These are phyloP conservation scores for Xylocopa sonorina DNA, from an alignment of 1,140 invertebrate genomes.

Conservation along the genomic window DNA sequence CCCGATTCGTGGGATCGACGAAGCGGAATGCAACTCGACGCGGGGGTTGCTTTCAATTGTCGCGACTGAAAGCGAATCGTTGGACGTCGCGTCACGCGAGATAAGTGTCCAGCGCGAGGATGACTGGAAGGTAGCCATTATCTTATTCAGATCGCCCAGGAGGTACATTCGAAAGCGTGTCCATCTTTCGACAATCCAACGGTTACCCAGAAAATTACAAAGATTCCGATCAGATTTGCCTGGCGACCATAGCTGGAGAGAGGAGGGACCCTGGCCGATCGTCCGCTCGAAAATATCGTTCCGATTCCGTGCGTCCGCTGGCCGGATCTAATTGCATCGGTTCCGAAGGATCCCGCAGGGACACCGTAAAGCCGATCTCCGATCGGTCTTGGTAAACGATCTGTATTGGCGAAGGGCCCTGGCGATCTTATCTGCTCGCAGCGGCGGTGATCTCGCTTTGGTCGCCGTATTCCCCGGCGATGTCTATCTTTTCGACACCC, in stretches of 20 bases:
- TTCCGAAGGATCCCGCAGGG: constrained; percentile 56
- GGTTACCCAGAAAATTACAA: too few species aligned
- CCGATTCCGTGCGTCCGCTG: constrained; percentile 46
- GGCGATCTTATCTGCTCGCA: constrained; percentile 58
- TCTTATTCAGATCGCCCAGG: too few species aligned
- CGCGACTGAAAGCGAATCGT: too few species aligned
- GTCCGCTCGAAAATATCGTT: too few species aligned
- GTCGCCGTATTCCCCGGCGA: constrained; percentile 61
- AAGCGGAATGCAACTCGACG: neutral
- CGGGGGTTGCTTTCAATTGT: neutral
- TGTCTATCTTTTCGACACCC: constrained; percentile 68
- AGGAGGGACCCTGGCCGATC: too few species aligned
- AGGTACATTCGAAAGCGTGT: too few species aligned
- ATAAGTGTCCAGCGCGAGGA: too few species aligned
- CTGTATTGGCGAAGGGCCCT: constrained; percentile 57
- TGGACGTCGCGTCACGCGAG: too few species aligned
- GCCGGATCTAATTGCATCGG: constrained; percentile 63
- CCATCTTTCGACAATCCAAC: too few species aligned
- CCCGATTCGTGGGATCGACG: neutral
- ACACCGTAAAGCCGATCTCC: constrained; percentile 59
- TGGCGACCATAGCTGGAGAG: too few species aligned
- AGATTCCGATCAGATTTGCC: too few species aligned
- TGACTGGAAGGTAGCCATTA: too few species aligned
- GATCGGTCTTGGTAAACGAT: constrained; percentile 65
- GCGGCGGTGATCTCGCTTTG: constrained; percentile 64